Conservation (phyloP, 2,888 invertebrate species). For the Cylloceria caligata region DNA sequence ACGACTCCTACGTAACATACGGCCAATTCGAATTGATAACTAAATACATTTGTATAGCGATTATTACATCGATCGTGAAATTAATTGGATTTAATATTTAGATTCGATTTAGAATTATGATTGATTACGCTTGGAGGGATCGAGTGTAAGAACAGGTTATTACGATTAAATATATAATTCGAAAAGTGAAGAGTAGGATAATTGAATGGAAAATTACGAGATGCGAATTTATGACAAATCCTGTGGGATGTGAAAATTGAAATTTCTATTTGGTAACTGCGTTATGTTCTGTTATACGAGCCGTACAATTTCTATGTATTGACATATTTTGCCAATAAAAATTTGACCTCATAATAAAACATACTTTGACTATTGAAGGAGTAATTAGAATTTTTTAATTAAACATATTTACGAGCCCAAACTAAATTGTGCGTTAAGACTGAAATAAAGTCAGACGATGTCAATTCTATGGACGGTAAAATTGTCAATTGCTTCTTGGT, state of each 20-base stretch:
- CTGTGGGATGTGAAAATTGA: neutral
- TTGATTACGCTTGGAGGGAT: neutral
- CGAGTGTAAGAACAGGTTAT: neutral
- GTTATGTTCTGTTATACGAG: neutral
- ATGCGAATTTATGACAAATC: slow-evolving; percentile 2
- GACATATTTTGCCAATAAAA: neutral
- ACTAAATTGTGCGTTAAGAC: too few relatives aligned
- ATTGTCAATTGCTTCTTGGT: too few relatives aligned
- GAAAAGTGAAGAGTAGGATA: neutral
- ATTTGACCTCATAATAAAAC: slow-evolving; percentile 6
- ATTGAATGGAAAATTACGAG: neutral
- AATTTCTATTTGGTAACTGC: neutral
- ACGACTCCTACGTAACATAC: neutral
- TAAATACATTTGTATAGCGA: slow-evolving; percentile 13
- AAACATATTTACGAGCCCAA: too few relatives aligned
- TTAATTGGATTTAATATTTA: slow-evolving; percentile 33
- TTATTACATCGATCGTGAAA: neutral
- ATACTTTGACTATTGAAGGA: too few relatives aligned
- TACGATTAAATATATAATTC: slow-evolving; percentile 21
- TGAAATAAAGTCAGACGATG: too few relatives aligned
- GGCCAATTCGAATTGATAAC: neutral
- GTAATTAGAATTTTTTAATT: too few relatives aligned
- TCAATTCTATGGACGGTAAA: too few relatives aligned
- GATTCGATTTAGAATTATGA: slow-evolving; percentile 23
- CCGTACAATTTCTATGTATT: neutral